phyloP scores from a whole-genome alignment of 2,888 invertebrate genomes.

The Agriopis marginaria region DNA sequence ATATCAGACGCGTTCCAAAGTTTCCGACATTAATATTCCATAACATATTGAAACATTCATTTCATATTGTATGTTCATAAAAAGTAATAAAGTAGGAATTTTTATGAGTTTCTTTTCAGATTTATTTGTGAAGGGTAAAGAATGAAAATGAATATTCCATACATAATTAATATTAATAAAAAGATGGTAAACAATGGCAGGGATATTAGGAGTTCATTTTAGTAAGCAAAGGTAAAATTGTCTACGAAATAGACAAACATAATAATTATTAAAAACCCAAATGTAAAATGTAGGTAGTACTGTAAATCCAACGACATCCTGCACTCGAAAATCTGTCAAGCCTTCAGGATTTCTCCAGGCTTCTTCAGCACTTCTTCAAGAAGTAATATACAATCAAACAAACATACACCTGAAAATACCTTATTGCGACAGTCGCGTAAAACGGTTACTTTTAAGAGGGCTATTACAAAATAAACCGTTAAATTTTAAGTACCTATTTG shows the following conservation, averaged over 20 bases:
- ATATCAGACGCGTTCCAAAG: slow-evolving; percentile 27
- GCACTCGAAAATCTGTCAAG: too few relatives aligned
- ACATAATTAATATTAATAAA: slow-evolving; percentile 14
- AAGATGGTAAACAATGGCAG: slow-evolving; percentile 2
- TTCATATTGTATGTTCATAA: slow-evolving; percentile 21
- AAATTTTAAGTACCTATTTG: too few relatives aligned
- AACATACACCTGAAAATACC: too few relatives aligned
- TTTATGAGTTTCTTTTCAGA: slow-evolving; percentile 21
- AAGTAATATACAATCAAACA: too few relatives aligned
- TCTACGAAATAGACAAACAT: not conserved
- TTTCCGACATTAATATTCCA: slow-evolving; percentile 12
- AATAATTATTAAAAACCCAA: too few relatives aligned
- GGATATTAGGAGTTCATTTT: not conserved
- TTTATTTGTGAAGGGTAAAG: slow-evolving; percentile 20
- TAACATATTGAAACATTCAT: slow-evolving; percentile 24
- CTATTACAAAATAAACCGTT: too few relatives aligned
- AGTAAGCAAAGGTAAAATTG: not conserved
- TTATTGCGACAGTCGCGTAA: too few relatives aligned
- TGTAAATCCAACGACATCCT: too few relatives aligned
- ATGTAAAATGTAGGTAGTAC: too few relatives aligned
- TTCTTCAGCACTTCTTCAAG: too few relatives aligned
- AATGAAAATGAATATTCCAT: slow-evolving; percentile 14
- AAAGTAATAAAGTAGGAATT: slow-evolving; percentile 22
- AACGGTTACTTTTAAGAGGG: too few relatives aligned
- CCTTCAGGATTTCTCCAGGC: too few relatives aligned